phyloP scores from a whole-genome alignment of 2,888 invertebrate genomes.

The Venustoraphidia nigricollis region DNA sequence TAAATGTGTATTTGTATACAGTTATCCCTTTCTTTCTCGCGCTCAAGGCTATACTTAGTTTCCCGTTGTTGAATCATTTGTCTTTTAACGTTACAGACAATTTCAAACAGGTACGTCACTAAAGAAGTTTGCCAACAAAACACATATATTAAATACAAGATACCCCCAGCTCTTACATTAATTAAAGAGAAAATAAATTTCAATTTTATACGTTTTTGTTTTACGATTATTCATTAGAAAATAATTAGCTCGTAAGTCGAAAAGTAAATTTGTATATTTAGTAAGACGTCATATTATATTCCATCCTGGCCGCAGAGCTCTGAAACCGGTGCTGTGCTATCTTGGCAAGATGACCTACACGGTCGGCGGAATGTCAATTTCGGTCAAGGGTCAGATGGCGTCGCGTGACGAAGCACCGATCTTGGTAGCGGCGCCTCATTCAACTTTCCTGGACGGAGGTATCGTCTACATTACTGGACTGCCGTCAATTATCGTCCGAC shows the following conservation, averaged over 20 bases:
- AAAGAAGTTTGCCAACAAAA: too few relatives aligned
- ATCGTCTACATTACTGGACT: slow-evolving; percentile 69
- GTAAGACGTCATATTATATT: not conserved
- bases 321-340: slow-evolving; percentile 51
- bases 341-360: slow-evolving; percentile 59
- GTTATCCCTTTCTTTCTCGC: too few relatives aligned
- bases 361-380: slow-evolving; percentile 63
- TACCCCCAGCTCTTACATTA: too few relatives aligned
- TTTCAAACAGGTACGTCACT: too few relatives aligned
- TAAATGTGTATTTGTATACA: too few relatives aligned
- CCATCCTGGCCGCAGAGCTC: slow-evolving; percentile 28
- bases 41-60: too few relatives aligned
- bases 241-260: not conserved
- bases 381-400: slow-evolving; percentile 61
- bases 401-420: slow-evolving; percentile 67
- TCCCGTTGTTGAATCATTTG: too few relatives aligned
- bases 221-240: too few relatives aligned
- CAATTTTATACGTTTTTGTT: too few relatives aligned
- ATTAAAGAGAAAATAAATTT: too few relatives aligned
- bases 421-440: slow-evolving; percentile 76
- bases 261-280: not conserved
- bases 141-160: too few relatives aligned
- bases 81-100: too few relatives aligned
- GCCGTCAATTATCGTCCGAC: slow-evolving; percentile 70
- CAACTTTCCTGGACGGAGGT: slow-evolving; percentile 77